A percentile compares a stretch with the other conserved stretches of the same genome.
Evolutionary conservation across 2,888 invertebrate species (phyloP).

Genomic region (Willowsia nigromaculata): DNA sequence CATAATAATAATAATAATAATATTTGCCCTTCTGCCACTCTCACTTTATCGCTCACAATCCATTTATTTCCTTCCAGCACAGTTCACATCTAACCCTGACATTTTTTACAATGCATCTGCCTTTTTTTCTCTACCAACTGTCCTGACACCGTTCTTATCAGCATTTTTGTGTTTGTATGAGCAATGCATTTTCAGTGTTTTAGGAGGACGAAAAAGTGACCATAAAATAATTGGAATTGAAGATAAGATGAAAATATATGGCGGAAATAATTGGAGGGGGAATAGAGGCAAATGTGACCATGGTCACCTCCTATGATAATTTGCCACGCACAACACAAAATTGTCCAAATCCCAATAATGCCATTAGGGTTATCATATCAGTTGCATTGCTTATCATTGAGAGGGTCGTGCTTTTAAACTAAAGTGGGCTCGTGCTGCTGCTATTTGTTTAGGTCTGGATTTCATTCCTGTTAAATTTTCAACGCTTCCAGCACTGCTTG

Average conservation of each 20-base stretch:
- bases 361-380: too few relatives aligned
- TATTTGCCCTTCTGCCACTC: background rate
- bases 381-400: too few relatives aligned
- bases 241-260: background rate
- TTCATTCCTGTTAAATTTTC: too few relatives aligned
- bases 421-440: too few relatives aligned
- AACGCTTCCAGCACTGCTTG: too few relatives aligned
- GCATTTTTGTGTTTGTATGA: background rate
- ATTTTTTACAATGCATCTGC: background rate
- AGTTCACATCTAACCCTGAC: background rate
- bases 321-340: too few relatives aligned
- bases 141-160: background rate
- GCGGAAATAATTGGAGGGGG: background rate
- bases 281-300: too few relatives aligned
- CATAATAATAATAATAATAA: background rate
- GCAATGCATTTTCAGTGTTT: background rate
- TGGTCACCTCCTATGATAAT: too few relatives aligned
- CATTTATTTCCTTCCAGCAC: background rate
- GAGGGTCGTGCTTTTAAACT: too few relatives aligned
- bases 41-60: slow-evolving; percentile 8
- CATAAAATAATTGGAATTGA: background rate
- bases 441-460: too few relatives aligned
- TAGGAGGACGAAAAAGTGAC: background rate
- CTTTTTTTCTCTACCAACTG: background rate
- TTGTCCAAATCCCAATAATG: too few relatives aligned